Base-by-base conservation (phyloP, 2,888 invertebrate genomes). In the Tachina fera region DNA sequence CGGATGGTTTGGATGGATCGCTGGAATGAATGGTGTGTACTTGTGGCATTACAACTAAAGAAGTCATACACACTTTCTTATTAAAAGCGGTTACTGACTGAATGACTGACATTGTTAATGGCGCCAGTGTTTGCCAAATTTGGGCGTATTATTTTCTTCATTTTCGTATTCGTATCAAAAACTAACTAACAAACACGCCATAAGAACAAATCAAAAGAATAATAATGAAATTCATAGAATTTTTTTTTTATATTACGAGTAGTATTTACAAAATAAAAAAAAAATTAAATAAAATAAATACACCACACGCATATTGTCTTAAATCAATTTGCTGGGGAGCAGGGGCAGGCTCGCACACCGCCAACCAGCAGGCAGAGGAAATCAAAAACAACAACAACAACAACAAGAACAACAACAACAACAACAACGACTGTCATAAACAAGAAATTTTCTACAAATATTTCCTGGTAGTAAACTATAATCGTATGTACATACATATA, bases 81-180 rank as follows among this genome's bases (percentile, higher is more conserved):
- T 60, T 61, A 39, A 43, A n/a, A 75, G 51, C 53, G 39, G 53
- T 51, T 67, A 58, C 56, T 76, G 71, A 56, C 51, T 70, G 80
- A 75, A 83, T 80, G 71, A 56, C 58, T 75, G 80, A 75, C 86
- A 83, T 86, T 83, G 77, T 78, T 72, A 83, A 78, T 83, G 86
- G 86, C 86, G 86, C 86, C 86, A 86, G 83, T 83, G 86, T 79
- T 86, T 83, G 86, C 86, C 83, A 86, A 86, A 86, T 86, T 86
- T 86, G 86, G 86, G 86, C 83, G 86, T 86, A 86, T 83, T 71
- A 76, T 80, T 80, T 86, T 83, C 83, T 76, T 63, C 47, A 61
- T 79, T 79, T 71, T 79, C 47, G 47, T 47, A 65, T 31, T 71
- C 19, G 19, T 74, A 74, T 39, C 56, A 71, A 67, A 81, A 72